Conservation (phyloP, 2,888 invertebrate genomes). For the Nephrocerus scutellatus region DNA sequence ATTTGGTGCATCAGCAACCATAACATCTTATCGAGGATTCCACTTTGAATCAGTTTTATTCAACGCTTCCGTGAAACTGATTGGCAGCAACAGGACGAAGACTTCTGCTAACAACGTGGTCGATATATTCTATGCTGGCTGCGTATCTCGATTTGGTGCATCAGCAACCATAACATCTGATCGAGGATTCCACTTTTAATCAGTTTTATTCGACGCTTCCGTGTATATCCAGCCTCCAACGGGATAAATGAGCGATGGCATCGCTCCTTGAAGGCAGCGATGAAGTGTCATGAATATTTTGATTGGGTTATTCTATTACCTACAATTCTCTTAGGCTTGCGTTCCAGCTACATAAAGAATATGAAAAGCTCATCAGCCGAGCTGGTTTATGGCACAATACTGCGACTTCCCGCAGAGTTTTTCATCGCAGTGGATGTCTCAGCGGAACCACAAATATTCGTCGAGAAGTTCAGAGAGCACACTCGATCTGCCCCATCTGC, state of each 20-base stretch:
- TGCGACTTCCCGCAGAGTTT: conserved; percentile 9
- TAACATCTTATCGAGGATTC: conserved; percentile 10
- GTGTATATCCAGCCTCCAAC: conserved; percentile 5
- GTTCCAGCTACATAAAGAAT: conserved; percentile 27
- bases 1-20: not conserved
- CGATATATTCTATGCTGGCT: not conserved
- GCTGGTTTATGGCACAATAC: no score
- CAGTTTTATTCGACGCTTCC: no score
- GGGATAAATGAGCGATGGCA: no score
- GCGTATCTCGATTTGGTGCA: conserved; percentile 5
- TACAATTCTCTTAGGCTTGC: no score
- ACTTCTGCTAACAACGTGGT: conserved; percentile 2
- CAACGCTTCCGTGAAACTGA: no score
- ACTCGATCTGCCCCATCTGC: conserved; percentile 8
- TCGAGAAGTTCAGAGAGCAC: conserved; percentile 7
- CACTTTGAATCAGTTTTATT: conserved; percentile 10
- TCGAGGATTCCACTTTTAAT: no score
- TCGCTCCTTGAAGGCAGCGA: no score
- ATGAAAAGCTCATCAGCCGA: conserved; percentile 18
- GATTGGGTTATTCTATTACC: conserved; percentile 8
- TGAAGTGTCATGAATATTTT: no score
- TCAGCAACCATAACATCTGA: no score
- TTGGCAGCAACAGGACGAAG: no score
- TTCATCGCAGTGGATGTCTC: conserved; percentile 6
- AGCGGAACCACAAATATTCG: conserved; percentile 5